These are phyloP conservation scores for Anthopleura xanthogrammica DNA, from an alignment of 92 coral and sea anemone species.

Conservation along the genomic window DNA sequence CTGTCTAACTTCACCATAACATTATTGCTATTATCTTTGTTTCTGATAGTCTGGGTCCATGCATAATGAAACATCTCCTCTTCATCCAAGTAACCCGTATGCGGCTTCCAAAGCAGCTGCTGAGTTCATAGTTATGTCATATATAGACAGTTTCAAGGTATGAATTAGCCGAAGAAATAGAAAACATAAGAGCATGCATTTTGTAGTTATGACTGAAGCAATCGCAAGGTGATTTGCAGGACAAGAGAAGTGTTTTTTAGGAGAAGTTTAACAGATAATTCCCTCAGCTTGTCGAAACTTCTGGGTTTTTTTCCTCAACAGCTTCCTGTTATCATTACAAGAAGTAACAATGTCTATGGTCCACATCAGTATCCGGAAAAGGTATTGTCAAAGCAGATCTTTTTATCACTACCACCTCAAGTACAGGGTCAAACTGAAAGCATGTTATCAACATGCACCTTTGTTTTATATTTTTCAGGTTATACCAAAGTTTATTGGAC, in stretches of 20 bases:
- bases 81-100: constrained; percentile 68
- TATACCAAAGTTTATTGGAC: constrained; percentile 60
- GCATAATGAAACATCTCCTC: constrained; percentile 52
- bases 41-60: constrained; percentile 10
- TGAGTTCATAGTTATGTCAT: constrained; percentile 70
- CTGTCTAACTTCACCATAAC: too few species aligned
- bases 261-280: too few species aligned
- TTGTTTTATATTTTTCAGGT: constrained; percentile 26
- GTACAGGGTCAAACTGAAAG: neutral
- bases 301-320: neutral
- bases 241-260: too few species aligned
- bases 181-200: too few species aligned
- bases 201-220: too few species aligned
- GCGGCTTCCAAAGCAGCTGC: constrained; percentile 74
- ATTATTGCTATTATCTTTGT: neutral
- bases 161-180: neutral
- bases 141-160: constrained; percentile 66
- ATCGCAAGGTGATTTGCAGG: too few species aligned
- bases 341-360: constrained; percentile 66
- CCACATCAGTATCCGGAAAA: constrained; percentile 70
- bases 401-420: too few species aligned
- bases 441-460: neutral
- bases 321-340: constrained; percentile 65
- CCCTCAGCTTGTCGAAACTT: neutral
- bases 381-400: constrained; percentile 11